These are phyloP conservation scores for Drosophila saltans DNA, from an alignment of 1,140 invertebrate species.

Conservation along the genomic window DNA sequence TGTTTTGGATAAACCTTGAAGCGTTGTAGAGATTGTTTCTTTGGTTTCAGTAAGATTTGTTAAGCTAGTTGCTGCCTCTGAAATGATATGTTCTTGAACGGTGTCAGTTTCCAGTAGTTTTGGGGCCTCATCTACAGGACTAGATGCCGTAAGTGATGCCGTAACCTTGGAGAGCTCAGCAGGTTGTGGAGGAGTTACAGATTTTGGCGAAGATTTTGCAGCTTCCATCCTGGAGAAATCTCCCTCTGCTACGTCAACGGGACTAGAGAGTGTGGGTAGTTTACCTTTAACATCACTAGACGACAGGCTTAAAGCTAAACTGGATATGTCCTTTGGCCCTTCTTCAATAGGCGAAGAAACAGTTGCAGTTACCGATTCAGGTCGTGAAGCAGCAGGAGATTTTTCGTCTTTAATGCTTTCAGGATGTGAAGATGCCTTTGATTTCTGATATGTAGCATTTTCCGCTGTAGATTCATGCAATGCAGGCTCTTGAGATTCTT, in stretches of 20 bases:
- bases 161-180: conserved; percentile 47
- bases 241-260: conserved; percentile 73
- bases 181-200: conserved; percentile 32
- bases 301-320: conserved; percentile 29
- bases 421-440: not conserved
- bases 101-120: conserved; percentile 26
- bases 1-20: conserved; percentile 9
- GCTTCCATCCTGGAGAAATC: conserved; percentile 41
- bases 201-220: not conserved
- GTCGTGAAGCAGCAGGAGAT: conserved; percentile 26
- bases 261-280: conserved; percentile 69
- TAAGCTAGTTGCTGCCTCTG: conserved; percentile 16
- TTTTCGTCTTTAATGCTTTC: conserved; percentile 13
- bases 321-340: conserved; percentile 44
- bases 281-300: conserved; percentile 26
- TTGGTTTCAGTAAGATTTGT: conserved; percentile 22
- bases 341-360: conserved; percentile 64
- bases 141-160: conserved; percentile 60
- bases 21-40: conserved; percentile 21
- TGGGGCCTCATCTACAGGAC: conserved; percentile 69
- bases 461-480: conserved; percentile 21
- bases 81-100: conserved; percentile 46
- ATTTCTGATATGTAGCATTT: conserved; percentile 8
- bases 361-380: conserved; percentile 41
- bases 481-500: conserved; percentile 18